Base-by-base conservation (phyloP, 2,797 vertebrate genomes). In the Novumbra hubbsi region DNA sequence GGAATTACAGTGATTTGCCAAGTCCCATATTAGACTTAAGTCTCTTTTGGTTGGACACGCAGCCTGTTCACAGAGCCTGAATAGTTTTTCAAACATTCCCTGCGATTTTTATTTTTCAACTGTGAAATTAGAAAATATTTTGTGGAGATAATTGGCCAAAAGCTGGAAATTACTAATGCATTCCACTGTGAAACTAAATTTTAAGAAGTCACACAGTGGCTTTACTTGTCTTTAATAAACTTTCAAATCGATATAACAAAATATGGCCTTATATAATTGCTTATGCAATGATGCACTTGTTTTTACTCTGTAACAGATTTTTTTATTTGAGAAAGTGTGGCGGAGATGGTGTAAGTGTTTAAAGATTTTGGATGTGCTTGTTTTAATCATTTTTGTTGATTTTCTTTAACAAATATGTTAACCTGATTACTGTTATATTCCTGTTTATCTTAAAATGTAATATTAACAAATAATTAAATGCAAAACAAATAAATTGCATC, bases 391-490 rank as follows among this genome's bases (percentile, higher is more conserved):
- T 79, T 52, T 55, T 73, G 71, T 60, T 7, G 71, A 83, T 74
- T 80, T 82, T 87, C 76, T 83, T 8, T 83, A 73, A 75, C 7
- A 45, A 77, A 17, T 72, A 78, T 72, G 62, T 84, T 81, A 81
- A 85, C 79, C 70, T 78, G 73, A 78, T 85, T 78, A 71, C 80
- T 14, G 2, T n/a, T 81, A 72, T 81, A 80, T 84, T 76, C 81
- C 80, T 86, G 45, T 86, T 83, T 87, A 88, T 73, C 15, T 84
- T 81, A 88, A 85, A 68, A 84, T 87, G 77, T 84, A 83, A 80
- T 81, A 79, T 79, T 75, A 74, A 88, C 78, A 81, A 81, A 76
- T 80, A 84, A 79, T 82, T 85, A 85, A 89, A 90, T 87, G 84
- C 79, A 83, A 68, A 86, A 85, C 19, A 76, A 72, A 85, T 76